Conservation (phyloP, 2,888 invertebrate genomes). For the Isoperla grammatica region DNA sequence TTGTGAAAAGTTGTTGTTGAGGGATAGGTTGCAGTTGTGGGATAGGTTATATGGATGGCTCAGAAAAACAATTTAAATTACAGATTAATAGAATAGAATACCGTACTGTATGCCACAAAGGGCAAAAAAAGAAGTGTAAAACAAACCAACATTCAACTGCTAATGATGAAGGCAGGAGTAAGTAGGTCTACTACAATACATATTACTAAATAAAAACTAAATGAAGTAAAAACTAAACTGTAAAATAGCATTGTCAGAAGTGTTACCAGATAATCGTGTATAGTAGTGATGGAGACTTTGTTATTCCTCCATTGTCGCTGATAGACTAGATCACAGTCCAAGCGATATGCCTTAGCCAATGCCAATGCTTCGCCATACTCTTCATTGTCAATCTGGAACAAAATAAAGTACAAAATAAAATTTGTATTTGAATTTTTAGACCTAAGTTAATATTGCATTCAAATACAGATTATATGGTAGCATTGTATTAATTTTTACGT, state of each 20-base stretch:
- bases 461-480: not conserved
- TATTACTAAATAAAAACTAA: too few species aligned
- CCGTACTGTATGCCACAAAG: too few species aligned
- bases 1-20: too few species aligned
- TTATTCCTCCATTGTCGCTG: constrained; percentile 74
- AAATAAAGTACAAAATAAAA: constrained; percentile 14
- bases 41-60: too few species aligned
- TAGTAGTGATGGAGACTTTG: constrained; percentile 63
- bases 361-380: constrained; percentile 67
- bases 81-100: too few species aligned
- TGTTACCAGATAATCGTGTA: constrained; percentile 63
- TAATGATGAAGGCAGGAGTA: too few species aligned
- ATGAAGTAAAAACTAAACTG: too few species aligned
- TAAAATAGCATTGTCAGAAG: not conserved
- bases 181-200: too few species aligned
- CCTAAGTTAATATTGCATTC: not conserved
- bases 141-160: too few species aligned
- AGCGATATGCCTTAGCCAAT: constrained; percentile 60
- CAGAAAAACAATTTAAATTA: too few species aligned
- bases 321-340: constrained; percentile 73
- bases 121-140: too few species aligned
- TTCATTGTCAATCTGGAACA: constrained; percentile 55
- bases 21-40: too few species aligned
- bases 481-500: not conserved
- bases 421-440: not conserved